Evolutionary conservation across 2,888 invertebrate species (phyloP).

Genomic region (Neuroscelio doddi): DNA sequence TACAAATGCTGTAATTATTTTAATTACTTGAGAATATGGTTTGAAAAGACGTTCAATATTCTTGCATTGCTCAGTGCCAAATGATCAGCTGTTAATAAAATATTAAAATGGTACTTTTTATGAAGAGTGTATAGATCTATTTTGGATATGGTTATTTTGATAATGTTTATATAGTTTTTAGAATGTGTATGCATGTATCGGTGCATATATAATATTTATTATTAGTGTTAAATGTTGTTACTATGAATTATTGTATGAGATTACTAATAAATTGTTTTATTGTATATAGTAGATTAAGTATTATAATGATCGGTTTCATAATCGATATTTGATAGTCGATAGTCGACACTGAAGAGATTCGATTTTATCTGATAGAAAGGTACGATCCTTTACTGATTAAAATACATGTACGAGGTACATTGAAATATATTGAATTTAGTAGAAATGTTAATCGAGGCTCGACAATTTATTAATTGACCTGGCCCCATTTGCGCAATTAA

Average conservation of each 20-base stretch:
- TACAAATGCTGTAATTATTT: too few species aligned
- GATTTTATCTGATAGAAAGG: not conserved
- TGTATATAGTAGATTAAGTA: conserved; percentile 25
- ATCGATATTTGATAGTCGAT: conserved; percentile 43
- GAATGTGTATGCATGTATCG: too few species aligned
- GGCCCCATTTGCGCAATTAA: too few species aligned
- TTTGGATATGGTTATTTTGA: conserved; percentile 19
- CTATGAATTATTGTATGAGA: conserved; percentile 21
- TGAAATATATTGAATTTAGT: conserved; percentile 37
- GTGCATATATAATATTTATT: conserved; percentile 36
- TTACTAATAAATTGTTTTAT: conserved; percentile 16
- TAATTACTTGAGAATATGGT: too few species aligned
- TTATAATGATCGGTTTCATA: conserved; percentile 27
- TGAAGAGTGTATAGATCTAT: conserved; percentile 7
- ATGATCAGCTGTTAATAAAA: too few species aligned
- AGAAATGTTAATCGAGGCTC: not conserved
- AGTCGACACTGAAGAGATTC: conserved; percentile 24
- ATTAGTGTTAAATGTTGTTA: conserved; percentile 13
- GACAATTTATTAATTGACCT: too few species aligned
- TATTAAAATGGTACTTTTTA: too few species aligned
- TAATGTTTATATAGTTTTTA: conserved; percentile 20
- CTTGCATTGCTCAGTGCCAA: too few species aligned
- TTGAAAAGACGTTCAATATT: too few species aligned
- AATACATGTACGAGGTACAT: conserved; percentile 45
- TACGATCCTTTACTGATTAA: conserved; percentile 8